These are phyloP conservation scores for Tinea trinotella DNA, from an alignment of 2,888 invertebrate genomes.

Conservation along the genomic window DNA sequence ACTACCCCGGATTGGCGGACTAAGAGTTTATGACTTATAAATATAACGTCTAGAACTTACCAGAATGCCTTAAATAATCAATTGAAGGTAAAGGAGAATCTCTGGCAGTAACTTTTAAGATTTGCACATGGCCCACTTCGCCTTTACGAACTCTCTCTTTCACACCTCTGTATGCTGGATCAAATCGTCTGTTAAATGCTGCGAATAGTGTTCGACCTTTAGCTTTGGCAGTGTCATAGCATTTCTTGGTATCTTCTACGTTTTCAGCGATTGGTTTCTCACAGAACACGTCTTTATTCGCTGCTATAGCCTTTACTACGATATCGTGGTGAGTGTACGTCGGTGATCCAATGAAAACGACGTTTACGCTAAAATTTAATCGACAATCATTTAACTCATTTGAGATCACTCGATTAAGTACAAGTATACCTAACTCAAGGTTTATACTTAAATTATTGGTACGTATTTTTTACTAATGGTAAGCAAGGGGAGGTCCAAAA, in stretches of 20 bases:
- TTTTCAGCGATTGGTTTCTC: constrained; percentile 78
- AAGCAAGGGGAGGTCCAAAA: too few species aligned
- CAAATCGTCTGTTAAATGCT: constrained; percentile 79
- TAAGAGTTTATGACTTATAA: too few species aligned
- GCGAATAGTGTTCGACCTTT: constrained; percentile 70
- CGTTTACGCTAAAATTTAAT: constrained; percentile 47
- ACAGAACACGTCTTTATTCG: constrained; percentile 76
- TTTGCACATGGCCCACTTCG: constrained; percentile 74
- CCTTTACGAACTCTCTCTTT: constrained; percentile 65
- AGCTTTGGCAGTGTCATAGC: constrained; percentile 72
- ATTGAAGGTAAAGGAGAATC: constrained; percentile 77
- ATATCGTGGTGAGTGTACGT: constrained; percentile 73
- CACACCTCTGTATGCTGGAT: constrained; percentile 70
- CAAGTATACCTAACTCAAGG: too few species aligned
- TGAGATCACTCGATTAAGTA: too few species aligned
- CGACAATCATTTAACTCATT: too few species aligned
- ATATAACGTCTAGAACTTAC: constrained; percentile 33
- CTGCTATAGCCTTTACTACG: constrained; percentile 61
- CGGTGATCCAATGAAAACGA: constrained; percentile 71
- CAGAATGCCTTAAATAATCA: constrained; percentile 73
- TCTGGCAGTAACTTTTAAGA: constrained; percentile 74
- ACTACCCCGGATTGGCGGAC: too few species aligned
- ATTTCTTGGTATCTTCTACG: constrained; percentile 61
- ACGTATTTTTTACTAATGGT: too few species aligned
- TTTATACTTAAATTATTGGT: too few species aligned